A percentile compares a stretch with the other conserved stretches of the same genome.
Evolutionary conservation across 2,113 vertebrate genomes (phyloP).

Genomic region (Microcebus lehilahytsara): DNA sequence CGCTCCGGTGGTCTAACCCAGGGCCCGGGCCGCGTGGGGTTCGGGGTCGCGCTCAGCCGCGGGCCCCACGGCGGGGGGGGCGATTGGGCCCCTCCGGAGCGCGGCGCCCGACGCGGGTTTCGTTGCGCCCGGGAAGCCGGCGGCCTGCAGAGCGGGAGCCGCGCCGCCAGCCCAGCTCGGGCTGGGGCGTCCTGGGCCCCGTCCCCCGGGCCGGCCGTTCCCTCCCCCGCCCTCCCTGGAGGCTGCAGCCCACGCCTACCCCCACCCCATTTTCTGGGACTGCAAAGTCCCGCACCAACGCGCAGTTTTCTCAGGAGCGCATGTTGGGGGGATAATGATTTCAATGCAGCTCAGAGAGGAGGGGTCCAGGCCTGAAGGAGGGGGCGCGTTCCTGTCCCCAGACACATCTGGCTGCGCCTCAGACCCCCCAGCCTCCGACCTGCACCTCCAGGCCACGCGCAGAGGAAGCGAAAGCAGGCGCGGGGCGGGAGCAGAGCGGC

Average conservation of each 20-base stretch:
- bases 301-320: background rate
- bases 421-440: background rate
- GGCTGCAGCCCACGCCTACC: background rate
- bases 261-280: background rate
- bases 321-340: accelerated
- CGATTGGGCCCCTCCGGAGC: background rate
- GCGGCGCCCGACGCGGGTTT: conserved; percentile 47
- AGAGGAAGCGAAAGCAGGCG: background rate
- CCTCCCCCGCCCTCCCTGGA: background rate
- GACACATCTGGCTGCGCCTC: background rate
- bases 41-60: background rate
- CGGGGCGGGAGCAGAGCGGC: accelerated
- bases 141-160: background rate
- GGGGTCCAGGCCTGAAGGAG: accelerated
- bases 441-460: background rate
- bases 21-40: accelerated
- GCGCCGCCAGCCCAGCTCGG: accelerated
- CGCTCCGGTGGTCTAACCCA: background rate
- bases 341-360: background rate
- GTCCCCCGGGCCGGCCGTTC: background rate
- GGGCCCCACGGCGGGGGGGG: accelerated
- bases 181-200: accelerated
- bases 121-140: background rate
- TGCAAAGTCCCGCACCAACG: background rate
- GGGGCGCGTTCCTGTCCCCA: background rate